Evolutionary conservation across 2,888 invertebrate species (phyloP).

Genomic region (Cactoblastis cactorum): DNA sequence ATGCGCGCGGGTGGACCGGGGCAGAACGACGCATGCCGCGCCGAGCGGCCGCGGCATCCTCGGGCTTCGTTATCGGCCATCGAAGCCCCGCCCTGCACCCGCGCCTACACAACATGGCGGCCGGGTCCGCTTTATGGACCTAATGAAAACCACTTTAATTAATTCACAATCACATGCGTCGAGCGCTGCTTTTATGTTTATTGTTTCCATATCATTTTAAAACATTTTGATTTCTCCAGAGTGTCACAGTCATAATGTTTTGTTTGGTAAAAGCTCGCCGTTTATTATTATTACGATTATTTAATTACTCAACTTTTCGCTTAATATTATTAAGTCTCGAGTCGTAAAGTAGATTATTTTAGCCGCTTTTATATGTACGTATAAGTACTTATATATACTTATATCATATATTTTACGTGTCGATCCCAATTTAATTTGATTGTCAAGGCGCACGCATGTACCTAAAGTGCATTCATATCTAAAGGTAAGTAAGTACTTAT

Average conservation of each 20-base stretch:
- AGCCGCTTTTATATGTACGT: background rate
- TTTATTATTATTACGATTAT: constrained; percentile 53
- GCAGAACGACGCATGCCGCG: background rate
- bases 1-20: background rate
- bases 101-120: constrained; percentile 21
- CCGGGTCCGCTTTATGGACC: constrained; percentile 55
- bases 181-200: constrained; percentile 72
- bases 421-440: too few relatives aligned
- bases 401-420: background rate
- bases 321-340: constrained; percentile 50
- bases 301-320: constrained; percentile 60
- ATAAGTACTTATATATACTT: background rate
- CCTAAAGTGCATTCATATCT: too few relatives aligned
- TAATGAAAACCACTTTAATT: constrained; percentile 78
- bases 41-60: constrained; percentile 23
- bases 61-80: constrained; percentile 66
- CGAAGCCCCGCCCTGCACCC: constrained; percentile 44
- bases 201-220: constrained; percentile 75
- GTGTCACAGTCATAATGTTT: constrained; percentile 67
- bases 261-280: constrained; percentile 46
- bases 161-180: constrained; percentile 74
- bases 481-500: too few relatives aligned
- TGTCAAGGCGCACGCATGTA: background rate
- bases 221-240: constrained; percentile 76
- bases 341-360: constrained; percentile 21